These are phyloP conservation scores for Oedothorax gibbosus DNA, from an alignment of 1,140 invertebrate species.

Conservation along the genomic window DNA sequence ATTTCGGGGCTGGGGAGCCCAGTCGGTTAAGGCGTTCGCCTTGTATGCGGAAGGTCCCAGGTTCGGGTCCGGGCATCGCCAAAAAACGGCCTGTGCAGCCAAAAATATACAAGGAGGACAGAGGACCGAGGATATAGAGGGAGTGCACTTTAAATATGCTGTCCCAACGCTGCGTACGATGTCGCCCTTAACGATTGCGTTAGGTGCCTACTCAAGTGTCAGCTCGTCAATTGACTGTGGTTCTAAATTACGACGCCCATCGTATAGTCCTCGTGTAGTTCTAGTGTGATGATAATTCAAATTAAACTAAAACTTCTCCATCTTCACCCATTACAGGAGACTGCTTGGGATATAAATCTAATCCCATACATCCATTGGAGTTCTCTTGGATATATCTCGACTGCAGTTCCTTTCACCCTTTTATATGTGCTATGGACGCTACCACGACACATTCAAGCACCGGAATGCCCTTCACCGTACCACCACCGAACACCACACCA, in stretches of 20 bases:
- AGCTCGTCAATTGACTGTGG: too few relatives aligned
- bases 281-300: not conserved
- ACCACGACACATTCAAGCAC: not conserved
- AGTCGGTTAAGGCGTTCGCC: too few relatives aligned
- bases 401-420: not conserved
- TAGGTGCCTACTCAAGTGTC: too few relatives aligned
- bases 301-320: not conserved
- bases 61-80: not conserved
- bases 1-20: not conserved
- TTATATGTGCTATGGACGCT: constrained; percentile 6
- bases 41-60: too few relatives aligned
- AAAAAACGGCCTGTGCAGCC: too few relatives aligned
- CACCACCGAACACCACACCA: not conserved
- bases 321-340: not conserved
- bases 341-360: constrained; percentile 19
- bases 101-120: not conserved
- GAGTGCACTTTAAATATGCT: too few relatives aligned
- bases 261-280: not conserved
- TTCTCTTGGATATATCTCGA: constrained; percentile 15
- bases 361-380: not conserved
- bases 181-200: not conserved
- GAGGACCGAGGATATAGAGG: too few relatives aligned
- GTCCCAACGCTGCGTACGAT: not conserved
- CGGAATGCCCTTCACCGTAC: not conserved
- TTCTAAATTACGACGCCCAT: too few relatives aligned